phyloP scores from a whole-genome alignment of 2,888 invertebrate genomes.

The Hemistola chrysoprasaria region DNA sequence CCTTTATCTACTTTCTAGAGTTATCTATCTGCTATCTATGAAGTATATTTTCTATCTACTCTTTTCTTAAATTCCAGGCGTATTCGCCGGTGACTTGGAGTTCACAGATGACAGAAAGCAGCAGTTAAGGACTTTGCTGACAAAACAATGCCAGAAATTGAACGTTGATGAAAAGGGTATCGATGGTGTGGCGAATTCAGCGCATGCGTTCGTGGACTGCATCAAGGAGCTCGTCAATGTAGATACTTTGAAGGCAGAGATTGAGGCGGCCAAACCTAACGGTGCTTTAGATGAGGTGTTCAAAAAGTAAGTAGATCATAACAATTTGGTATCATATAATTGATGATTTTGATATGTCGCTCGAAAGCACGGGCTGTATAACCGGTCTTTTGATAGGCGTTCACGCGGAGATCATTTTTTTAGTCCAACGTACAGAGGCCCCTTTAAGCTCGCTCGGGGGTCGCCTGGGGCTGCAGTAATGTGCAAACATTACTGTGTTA shows the following conservation, averaged over 20 bases:
- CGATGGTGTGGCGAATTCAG: constrained; percentile 32
- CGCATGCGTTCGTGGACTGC: constrained; percentile 75
- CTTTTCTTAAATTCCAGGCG: constrained; percentile 43
- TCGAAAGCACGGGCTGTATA: no score
- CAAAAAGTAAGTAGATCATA: constrained; percentile 75
- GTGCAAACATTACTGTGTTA: no score
- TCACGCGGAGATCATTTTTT: no score
- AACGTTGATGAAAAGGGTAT: constrained; percentile 51
- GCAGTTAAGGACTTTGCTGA: constrained; percentile 37
- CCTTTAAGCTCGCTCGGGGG: no score
- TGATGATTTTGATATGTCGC: no score
- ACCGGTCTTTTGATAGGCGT: no score
- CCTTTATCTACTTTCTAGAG: no score
- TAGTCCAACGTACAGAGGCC: no score
- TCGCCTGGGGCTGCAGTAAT: no score
- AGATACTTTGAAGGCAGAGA: constrained; percentile 83
- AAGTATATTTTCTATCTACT: no score
- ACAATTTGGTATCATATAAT: no score
- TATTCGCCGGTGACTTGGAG: constrained; percentile 41
- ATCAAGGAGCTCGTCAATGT: constrained; percentile 82
- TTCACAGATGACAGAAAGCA: constrained; percentile 34
- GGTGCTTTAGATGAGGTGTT: constrained; percentile 89
- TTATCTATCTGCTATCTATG: no score
- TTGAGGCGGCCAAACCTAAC: constrained; percentile 86
- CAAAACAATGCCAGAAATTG: constrained; percentile 46